Base-by-base conservation (phyloP, 2,797 vertebrate genomes). In the Dermochelys coriacea region DNA sequence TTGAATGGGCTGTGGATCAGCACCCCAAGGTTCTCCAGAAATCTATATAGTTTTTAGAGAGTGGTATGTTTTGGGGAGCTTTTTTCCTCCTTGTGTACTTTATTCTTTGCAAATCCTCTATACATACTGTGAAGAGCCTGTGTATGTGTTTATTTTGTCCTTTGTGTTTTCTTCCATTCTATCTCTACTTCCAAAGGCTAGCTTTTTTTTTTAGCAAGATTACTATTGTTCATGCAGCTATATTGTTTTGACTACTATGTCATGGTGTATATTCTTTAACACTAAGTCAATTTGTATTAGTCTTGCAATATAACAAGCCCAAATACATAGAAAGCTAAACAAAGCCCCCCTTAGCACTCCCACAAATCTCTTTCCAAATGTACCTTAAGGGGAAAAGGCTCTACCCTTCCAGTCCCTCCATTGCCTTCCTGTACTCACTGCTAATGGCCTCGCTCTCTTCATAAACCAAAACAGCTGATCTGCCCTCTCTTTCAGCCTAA, bases 331-430 rank as follows among this genome's bases (percentile, higher is more conserved):
- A 90, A 97, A 97, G 80, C 92, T 83, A 95, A 96, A 97, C 91
- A 95, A 94, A 92, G 93, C 79, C 86, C 90, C 88, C 84, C 96
- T 96, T 91, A 92, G 78, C 52, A 95, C 95, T 94, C 91, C 92
- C 94, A 96, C 94, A 89, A 75, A 96, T 82, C 81, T 97, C 34
- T 87, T 96, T 97, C 94, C 88, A 94, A 97, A 96, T 80, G 74
- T 85, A 92, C 94, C 96, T 91, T 95, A 87, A 49, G 80, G 87
- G 92, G 93, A 94, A 93, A 81, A 57, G 11, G 55, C 49, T 91
- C 93, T 86, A 91, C 77, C 86, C 95, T 91, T 97, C 87, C 92
- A 93, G 82, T 80, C 59, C 18, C 85, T 93, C 50, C 88, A 87
- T 45, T 54, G n/a, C 78, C 77, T 96, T 96, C 94, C 93, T 92